Base-by-base conservation (phyloP, 1,140 invertebrate genomes). In the Danaus melanippus region DNA sequence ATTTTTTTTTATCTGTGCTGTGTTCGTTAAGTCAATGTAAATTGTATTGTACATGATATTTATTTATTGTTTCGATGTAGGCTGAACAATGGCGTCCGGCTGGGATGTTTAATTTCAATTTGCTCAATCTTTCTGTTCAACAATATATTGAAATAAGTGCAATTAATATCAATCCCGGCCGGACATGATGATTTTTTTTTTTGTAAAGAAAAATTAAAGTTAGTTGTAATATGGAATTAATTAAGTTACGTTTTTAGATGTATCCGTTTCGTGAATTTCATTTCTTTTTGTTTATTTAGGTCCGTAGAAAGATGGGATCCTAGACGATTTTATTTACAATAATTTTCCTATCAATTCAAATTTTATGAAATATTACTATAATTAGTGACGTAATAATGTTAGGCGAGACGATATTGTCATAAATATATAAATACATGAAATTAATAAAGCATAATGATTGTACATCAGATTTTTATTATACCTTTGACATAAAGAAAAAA, bases 391-490 rank as follows among this genome's bases (percentile, higher is more conserved):
- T 87, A 83, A 85, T 88, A 88, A 88, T 84, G 76, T 87, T 87
- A 88, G 85, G 84, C 81, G 82, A 88, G 84, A 88, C 84, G 87
- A 87, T 88, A 88, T 88, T 88, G 86, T 88, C 87, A 87, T 88
- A 88, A 86, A 86, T 87, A 88, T 87, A 88, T 88, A 87, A 87
- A 88, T 88, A 88, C 85, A 88, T 87, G 80, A 88, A 87, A 88
- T 88, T 84, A 86, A 86, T 86, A 86, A 86, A 86, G 81, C 84
- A 84, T 86, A 86, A 86, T 86, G 80, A 86, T 84, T 84, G 84
- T 86, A 86, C 63, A 51, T 71, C 55, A 68, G 69, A 76, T 80
- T 81, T 86, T 84, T 76, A 82, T 83, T 84, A 39, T 50, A 52
- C 56, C 43, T 57, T 55, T 48, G 53, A 60, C 57, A 46, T 42